Conservation (phyloP, 2,797 vertebrate species). For the Epinephelus awoara region DNA sequence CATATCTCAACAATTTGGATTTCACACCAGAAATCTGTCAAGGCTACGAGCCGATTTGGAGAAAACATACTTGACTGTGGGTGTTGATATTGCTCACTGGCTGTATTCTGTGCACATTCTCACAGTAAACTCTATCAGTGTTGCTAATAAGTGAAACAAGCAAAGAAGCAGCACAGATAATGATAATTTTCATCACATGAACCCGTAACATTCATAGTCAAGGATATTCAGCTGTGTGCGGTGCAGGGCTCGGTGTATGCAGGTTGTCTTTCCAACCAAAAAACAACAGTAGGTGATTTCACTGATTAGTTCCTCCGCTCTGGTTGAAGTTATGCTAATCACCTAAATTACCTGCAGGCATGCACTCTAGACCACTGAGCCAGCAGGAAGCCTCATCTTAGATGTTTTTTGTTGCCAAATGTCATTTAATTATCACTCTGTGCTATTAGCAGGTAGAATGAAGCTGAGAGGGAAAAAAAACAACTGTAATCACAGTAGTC, state of each 20-base stretch:
- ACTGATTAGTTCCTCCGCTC: conserved; percentile 59
- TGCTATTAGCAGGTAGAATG: conserved; percentile 36
- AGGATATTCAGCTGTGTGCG: conserved; percentile 22
- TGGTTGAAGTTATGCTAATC: conserved; percentile 55
- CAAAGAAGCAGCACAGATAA: conserved; percentile 30
- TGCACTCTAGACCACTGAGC: conserved; percentile 33
- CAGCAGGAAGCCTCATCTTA: conserved; percentile 42
- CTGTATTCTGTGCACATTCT: conserved; percentile 8
- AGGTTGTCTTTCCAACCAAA: conserved; percentile 21
- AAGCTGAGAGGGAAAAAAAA: conserved; percentile 1
- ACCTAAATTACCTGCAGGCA: conserved; percentile 44
- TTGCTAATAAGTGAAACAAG: conserved; percentile 15
- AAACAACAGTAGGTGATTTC: conserved; percentile 54
- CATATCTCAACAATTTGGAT: conserved; percentile 3
- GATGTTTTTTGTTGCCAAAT: conserved; percentile 34
- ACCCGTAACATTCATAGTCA: conserved; percentile 4
- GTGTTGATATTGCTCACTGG: not conserved
- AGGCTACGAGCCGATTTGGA: conserved; percentile 12
- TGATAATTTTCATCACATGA: conserved; percentile 21
- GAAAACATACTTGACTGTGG: not conserved
- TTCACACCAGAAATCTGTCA: conserved; percentile 17
- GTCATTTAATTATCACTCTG: conserved; percentile 48
- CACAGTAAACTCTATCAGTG: not conserved
- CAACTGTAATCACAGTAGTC: conserved; percentile 36
- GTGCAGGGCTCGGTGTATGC: not conserved